phyloP scores from a whole-genome alignment of 2,888 invertebrate species.

The Erebia ligea region DNA sequence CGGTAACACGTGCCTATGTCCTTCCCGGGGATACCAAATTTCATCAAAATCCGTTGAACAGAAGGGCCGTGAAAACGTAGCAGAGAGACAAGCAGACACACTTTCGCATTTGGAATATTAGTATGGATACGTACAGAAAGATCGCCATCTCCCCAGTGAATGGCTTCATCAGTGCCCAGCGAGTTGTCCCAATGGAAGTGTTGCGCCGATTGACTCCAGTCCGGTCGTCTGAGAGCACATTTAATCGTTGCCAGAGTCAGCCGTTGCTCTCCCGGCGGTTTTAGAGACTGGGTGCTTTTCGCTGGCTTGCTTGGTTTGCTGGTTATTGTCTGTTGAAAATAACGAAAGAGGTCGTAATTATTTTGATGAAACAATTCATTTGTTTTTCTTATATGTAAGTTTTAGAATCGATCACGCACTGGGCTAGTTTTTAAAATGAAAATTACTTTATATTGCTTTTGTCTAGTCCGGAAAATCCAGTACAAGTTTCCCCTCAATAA shows the following conservation, averaged over 20 bases:
- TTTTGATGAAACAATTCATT: not conserved
- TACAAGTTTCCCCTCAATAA: no score
- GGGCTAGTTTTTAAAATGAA: not conserved
- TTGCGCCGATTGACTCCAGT: slow-evolving; percentile 81
- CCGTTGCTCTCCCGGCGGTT: slow-evolving; percentile 53
- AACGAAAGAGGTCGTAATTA: not conserved
- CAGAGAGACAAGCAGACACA: no score
- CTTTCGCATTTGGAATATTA: no score
- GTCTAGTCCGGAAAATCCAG: not conserved
- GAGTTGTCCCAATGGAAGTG: slow-evolving; percentile 84
- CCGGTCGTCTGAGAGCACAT: slow-evolving; percentile 69
- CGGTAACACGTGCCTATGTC: no score
- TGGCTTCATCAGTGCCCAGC: slow-evolving; percentile 66
- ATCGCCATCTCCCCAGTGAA: slow-evolving; percentile 74
- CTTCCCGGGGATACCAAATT: no score
- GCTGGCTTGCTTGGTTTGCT: slow-evolving; percentile 55
- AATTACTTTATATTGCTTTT: not conserved
- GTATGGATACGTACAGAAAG: slow-evolving; percentile 56
- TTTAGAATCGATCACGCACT: not conserved
- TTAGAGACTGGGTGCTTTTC: slow-evolving; percentile 52
- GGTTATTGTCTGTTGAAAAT: slow-evolving; percentile 43
- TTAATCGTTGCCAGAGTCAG: slow-evolving; percentile 74
- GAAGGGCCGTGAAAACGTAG: no score
- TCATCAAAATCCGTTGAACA: no score
- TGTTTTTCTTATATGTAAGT: no score